Evolutionary conservation across 1,140 invertebrate species (phyloP).

Genomic region (Aphaenogaster floridana): DNA sequence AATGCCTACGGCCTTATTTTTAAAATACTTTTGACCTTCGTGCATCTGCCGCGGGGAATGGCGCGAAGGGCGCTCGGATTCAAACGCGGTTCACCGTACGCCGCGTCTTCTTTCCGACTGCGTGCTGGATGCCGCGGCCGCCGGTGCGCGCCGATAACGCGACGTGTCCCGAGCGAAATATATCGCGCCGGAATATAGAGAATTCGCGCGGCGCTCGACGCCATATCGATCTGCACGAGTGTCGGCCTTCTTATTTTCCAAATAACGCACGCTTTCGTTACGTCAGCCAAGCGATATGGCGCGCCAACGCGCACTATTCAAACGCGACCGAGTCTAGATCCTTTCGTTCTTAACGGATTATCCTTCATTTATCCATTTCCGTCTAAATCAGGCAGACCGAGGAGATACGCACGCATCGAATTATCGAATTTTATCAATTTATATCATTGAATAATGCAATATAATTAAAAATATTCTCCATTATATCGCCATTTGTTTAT

Average conservation of each 20-base stretch:
- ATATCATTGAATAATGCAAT: not conserved
- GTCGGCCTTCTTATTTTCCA: constrained; percentile 33
- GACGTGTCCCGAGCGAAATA: not conserved
- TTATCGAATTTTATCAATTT: no score
- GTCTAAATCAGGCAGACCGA: not conserved
- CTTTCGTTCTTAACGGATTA: not conserved
- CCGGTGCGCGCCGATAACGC: constrained; percentile 1
- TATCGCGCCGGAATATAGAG: constrained; percentile 8
- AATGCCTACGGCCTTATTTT: constrained; percentile 87
- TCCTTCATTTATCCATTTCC: not conserved
- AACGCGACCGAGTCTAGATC: not conserved
- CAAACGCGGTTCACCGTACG: constrained; percentile 72
- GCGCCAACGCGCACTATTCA: constrained; percentile 41
- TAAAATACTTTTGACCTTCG: constrained; percentile 87
- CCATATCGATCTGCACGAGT: constrained; percentile 45
- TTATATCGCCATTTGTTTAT: not conserved
- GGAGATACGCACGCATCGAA: not conserved
- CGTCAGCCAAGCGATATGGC: constrained; percentile 13
- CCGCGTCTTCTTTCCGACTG: constrained; percentile 66
- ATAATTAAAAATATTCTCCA: not conserved
- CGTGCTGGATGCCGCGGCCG: not conserved
- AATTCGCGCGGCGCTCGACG: constrained; percentile 25
- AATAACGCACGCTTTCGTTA: constrained; percentile 32
- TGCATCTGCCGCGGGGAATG: constrained; percentile 84
- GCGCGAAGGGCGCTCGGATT: constrained; percentile 82